Evolutionary conservation across 2,797 vertebrate genomes (phyloP).

Genomic region (Enteromius radiatus): DNA sequence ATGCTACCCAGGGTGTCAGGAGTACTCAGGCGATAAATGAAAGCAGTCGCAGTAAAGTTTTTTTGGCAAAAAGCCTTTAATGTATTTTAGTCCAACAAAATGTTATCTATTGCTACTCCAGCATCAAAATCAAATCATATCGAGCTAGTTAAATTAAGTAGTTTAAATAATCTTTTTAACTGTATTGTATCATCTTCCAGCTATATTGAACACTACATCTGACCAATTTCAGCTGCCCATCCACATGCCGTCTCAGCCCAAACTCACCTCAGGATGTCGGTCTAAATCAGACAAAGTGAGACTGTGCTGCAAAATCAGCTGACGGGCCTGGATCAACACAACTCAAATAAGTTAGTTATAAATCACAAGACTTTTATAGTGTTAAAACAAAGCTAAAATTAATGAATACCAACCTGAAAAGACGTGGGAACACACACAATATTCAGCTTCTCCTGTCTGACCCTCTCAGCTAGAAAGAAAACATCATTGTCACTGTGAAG

Average conservation of each 20-base stretch:
- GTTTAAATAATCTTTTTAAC: slow-evolving; percentile 1
- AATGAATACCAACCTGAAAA: slow-evolving; percentile 85
- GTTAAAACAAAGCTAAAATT: background rate
- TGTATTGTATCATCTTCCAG: background rate
- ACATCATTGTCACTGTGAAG: slow-evolving; percentile 21
- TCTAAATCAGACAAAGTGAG: slow-evolving; percentile 93
- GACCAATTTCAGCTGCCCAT: background rate
- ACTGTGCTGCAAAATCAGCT: slow-evolving; percentile 91
- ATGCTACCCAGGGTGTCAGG: no score
- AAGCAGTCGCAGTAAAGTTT: background rate
- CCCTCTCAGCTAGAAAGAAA: slow-evolving; percentile 84
- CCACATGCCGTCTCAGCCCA: background rate
- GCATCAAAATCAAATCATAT: background rate
- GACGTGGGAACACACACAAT: slow-evolving; percentile 94
- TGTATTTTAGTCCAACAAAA: background rate
- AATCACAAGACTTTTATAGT: background rate
- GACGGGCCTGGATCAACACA: slow-evolving; percentile 84
- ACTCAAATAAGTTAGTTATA: background rate
- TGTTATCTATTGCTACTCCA: no score
- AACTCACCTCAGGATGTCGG: slow-evolving; percentile 89
- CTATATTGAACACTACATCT: background rate
- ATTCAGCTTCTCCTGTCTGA: slow-evolving; percentile 90
- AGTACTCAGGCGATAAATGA: background rate
- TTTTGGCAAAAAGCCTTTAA: background rate
- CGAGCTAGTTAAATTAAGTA: background rate